Evolutionary conservation across 2,113 vertebrate genomes (phyloP).

Genomic region (Mesembrinibis cayennensis): DNA sequence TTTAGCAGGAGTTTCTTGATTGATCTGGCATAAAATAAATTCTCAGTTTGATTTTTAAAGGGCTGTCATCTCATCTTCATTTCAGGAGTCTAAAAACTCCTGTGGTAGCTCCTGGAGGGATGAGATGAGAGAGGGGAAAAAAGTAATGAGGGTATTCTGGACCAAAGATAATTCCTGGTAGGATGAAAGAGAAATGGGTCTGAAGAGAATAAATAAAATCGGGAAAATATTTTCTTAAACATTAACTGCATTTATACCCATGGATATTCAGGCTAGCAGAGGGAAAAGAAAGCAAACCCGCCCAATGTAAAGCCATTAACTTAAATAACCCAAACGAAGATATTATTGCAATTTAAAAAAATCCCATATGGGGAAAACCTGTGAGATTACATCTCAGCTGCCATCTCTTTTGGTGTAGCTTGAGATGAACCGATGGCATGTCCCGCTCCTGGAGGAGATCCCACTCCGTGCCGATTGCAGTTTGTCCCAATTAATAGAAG

Average conservation of each 20-base stretch:
- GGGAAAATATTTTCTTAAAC: not conserved
- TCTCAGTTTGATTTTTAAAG: not conserved
- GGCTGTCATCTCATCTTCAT: not conserved
- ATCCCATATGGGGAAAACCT: not conserved
- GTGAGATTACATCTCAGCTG: not conserved
- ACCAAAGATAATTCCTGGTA: not conserved
- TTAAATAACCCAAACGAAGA: not conserved
- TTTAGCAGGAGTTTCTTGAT: not conserved
- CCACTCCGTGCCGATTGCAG: not conserved
- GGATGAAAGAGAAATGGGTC: not conserved
- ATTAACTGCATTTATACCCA: not conserved
- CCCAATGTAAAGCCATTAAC: not conserved
- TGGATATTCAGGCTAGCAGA: not conserved
- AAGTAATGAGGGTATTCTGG: not conserved
- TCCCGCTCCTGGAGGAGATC: not conserved
- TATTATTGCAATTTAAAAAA: not conserved
- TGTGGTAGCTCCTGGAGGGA: not conserved
- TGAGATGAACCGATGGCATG: not conserved
- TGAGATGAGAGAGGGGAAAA: not conserved
- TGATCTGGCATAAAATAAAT: not conserved
- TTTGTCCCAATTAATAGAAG: not conserved
- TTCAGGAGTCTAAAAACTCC: not conserved
- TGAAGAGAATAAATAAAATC: not conserved
- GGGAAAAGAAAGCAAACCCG: not conserved
- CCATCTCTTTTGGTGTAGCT: not conserved